These are phyloP conservation scores for Octodonta nipae DNA, from an alignment of 2,888 invertebrate genomes.

Conservation along the genomic window DNA sequence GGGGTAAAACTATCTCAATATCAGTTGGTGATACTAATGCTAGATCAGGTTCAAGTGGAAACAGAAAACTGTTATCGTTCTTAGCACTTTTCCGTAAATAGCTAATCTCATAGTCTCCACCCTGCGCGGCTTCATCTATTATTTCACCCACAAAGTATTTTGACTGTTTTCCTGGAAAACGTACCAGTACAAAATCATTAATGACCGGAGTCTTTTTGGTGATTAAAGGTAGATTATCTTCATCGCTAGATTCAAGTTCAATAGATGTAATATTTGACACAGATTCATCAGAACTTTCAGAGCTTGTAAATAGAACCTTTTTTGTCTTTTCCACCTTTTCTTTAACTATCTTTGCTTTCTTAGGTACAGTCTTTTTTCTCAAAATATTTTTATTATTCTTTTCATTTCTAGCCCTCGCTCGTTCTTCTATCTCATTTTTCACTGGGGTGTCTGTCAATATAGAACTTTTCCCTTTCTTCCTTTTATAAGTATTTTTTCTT, in stretches of 20 bases:
- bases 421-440: not conserved
- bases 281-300: not conserved
- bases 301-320: not conserved
- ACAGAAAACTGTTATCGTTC: not conserved
- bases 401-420: not conserved
- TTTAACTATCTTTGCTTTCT: not conserved
- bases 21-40: not conserved
- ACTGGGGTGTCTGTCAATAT: constrained; percentile 1
- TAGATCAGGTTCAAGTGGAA: not conserved
- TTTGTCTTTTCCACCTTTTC: not conserved
- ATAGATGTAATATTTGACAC: no score
- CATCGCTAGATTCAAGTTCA: not conserved
- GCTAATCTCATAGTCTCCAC: not conserved
- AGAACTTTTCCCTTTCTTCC: not conserved
- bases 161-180: not conserved
- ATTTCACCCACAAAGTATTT: not conserved
- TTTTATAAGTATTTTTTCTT: not conserved
- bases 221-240: not conserved
- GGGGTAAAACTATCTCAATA: not conserved
- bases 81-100: not conserved
- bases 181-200: not conserved
- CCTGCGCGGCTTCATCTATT: not conserved
- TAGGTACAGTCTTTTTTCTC: no score
- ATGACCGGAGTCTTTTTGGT: not conserved
- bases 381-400: not conserved